Evolutionary conservation across 2,797 vertebrate species (phyloP).

Genomic region (Sandelia bainsii): DNA sequence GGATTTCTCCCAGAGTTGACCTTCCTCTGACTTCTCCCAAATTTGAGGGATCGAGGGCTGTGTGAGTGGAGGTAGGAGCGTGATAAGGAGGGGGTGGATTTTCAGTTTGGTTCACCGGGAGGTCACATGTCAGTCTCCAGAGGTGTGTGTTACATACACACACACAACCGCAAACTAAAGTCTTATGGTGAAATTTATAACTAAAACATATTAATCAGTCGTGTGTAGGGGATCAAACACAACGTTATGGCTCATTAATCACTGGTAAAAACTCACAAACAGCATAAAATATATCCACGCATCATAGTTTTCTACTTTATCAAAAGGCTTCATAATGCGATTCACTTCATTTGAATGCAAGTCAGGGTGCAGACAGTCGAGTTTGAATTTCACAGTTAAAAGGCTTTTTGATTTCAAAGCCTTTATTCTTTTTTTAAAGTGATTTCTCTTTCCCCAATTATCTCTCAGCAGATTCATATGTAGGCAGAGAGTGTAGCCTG

Average conservation of each 20-base stretch:
- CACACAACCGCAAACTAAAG: neutral
- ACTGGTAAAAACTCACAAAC: neutral
- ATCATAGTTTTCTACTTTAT: neutral
- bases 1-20: slow-evolving; percentile 59
- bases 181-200: neutral
- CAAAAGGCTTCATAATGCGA: slow-evolving; percentile 9
- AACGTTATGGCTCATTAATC: slow-evolving; percentile 21
- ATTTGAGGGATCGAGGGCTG: slow-evolving; percentile 41
- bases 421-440: slow-evolving; percentile 26
- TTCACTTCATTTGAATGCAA: slow-evolving; percentile 27
- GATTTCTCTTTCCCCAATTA: slow-evolving; percentile 38
- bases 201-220: slow-evolving; percentile 3
- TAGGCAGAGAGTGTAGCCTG: slow-evolving; percentile 63
- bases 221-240: neutral
- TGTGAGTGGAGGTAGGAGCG: slow-evolving; percentile 29
- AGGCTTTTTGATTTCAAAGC: slow-evolving; percentile 26
- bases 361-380: slow-evolving; percentile 28
- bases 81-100: slow-evolving; percentile 6
- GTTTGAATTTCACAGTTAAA: slow-evolving; percentile 37
- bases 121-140: slow-evolving; percentile 62
- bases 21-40: slow-evolving; percentile 64
- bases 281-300: neutral
- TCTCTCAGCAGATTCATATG: slow-evolving; percentile 49
- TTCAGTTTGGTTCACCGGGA: slow-evolving; percentile 60
- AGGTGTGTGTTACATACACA: slow-evolving; percentile 35